Conservation (phyloP, 2,113 vertebrate genomes). For the Fregetta grallaria region DNA sequence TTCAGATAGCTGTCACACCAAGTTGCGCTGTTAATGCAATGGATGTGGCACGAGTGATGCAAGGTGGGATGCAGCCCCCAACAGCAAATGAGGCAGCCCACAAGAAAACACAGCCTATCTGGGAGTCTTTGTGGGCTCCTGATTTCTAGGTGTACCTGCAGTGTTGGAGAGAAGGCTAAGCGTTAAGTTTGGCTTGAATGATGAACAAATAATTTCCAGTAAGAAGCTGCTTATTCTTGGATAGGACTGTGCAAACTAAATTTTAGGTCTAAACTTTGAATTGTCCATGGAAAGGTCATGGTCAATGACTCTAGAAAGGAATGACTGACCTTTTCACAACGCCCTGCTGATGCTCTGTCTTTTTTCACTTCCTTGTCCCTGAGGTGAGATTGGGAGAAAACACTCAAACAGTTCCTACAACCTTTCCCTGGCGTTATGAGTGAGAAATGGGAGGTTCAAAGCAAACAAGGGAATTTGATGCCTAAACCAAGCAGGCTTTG, state of each 20-base stretch:
- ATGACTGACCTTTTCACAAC: neutral
- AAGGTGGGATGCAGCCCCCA: neutral
- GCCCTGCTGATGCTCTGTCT: rapidly evolving
- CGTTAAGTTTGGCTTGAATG: neutral
- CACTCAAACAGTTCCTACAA: neutral
- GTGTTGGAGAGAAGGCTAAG: neutral
- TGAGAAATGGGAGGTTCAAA: neutral
- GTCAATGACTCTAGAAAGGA: neutral
- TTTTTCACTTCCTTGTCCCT: neutral
- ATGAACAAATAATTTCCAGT: neutral
- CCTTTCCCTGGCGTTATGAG: neutral
- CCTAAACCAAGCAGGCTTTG: neutral
- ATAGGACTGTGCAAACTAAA: neutral
- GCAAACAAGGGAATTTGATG: neutral
- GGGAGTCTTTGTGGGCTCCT: neutral
- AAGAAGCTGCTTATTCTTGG: neutral
- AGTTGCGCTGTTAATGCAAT: neutral
- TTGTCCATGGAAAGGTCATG: neutral
- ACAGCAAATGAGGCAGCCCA: neutral
- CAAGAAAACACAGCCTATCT: neutral
- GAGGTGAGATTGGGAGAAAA: neutral
- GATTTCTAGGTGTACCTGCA: neutral
- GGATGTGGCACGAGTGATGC: neutral
- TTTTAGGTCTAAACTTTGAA: neutral
- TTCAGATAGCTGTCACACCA: neutral